A percentile compares a stretch with the other conserved stretches of the same genome.
Evolutionary conservation across 2,113 vertebrate species (phyloP).

Genomic region (Misgurnus mizolepis): DNA sequence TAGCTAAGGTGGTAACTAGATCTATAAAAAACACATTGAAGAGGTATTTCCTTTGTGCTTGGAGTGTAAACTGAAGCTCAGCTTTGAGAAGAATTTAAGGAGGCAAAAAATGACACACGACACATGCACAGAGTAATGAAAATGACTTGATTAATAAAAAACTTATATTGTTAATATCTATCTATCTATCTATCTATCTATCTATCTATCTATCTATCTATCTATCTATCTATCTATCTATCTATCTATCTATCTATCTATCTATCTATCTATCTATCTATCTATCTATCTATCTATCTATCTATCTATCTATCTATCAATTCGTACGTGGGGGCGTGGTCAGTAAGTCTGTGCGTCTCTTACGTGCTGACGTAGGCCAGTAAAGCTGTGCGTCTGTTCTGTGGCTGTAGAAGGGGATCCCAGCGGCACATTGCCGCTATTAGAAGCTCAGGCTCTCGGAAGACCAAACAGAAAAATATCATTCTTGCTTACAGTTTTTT

Average conservation of each 20-base stretch:
- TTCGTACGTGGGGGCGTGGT: slow-evolving; percentile 41
- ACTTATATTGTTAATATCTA: too few species aligned
- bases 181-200: background rate
- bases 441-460: slow-evolving; percentile 44
- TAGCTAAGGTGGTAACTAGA: too few species aligned
- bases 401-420: slow-evolving; percentile 56
- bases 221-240: slow-evolving; percentile 4
- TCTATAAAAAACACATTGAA: too few species aligned
- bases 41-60: too few species aligned
- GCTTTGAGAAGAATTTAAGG: too few species aligned
- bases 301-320: background rate
- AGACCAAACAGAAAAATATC: slow-evolving; percentile 24
- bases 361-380: slow-evolving; percentile 58
- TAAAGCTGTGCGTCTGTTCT: slow-evolving; percentile 62
- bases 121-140: too few species aligned
- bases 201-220: slow-evolving; percentile 4
- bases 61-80: too few species aligned
- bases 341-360: slow-evolving; percentile 50
- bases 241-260: background rate
- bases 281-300: slow-evolving; percentile 3
- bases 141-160: too few species aligned
- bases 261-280: slow-evolving; percentile 7
- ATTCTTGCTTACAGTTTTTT: slow-evolving; percentile 22
- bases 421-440: slow-evolving; percentile 65
- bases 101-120: too few species aligned